A percentile compares a stretch with the other conserved stretches of the same genome.
Evolutionary conservation across 2,888 invertebrate species (phyloP).

Genomic region (Odontocolon sp.): DNA sequence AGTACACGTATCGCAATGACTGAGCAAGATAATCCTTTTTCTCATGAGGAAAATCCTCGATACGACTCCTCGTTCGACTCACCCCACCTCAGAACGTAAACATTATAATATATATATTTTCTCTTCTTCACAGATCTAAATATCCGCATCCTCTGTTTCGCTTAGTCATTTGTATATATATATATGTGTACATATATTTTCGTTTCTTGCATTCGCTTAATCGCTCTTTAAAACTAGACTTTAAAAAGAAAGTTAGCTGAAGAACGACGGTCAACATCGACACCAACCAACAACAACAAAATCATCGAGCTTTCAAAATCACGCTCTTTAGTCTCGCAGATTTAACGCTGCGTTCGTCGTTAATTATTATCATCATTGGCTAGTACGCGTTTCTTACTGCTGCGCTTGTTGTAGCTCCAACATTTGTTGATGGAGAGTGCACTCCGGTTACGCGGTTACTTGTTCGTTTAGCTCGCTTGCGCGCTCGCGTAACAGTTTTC

Average conservation of each 20-base stretch:
- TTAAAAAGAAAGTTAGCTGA: constrained; percentile 48
- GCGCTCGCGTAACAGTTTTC: constrained; percentile 26
- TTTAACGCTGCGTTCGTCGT: constrained; percentile 51
- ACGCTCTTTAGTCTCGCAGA: constrained; percentile 48
- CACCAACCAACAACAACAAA: constrained; percentile 2
- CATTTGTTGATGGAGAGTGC: constrained; percentile 12
- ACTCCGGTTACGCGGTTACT: constrained; percentile 37
- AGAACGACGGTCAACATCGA: constrained; percentile 1
- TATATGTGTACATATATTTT: neutral
- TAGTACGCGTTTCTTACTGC: constrained; percentile 11
- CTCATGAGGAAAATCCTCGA: constrained; percentile 8
- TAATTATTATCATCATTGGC: constrained; percentile 47
- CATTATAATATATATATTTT: neutral
- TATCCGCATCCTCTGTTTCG: neutral
- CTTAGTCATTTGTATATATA: neutral
- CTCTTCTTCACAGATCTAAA: neutral
- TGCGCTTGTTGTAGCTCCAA: constrained; percentile 8
- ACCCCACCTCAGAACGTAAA: neutral
- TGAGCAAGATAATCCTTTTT: constrained; percentile 19
- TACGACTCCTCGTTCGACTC: constrained; percentile 1
- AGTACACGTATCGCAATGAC: neutral
- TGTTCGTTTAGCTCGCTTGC: constrained; percentile 7
- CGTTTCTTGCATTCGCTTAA: constrained; percentile 9
- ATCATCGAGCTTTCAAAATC: constrained; percentile 50
- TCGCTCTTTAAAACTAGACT: constrained; percentile 42